Conservation (phyloP, 2,797 vertebrate genomes). For the Rhincodon typus region DNA sequence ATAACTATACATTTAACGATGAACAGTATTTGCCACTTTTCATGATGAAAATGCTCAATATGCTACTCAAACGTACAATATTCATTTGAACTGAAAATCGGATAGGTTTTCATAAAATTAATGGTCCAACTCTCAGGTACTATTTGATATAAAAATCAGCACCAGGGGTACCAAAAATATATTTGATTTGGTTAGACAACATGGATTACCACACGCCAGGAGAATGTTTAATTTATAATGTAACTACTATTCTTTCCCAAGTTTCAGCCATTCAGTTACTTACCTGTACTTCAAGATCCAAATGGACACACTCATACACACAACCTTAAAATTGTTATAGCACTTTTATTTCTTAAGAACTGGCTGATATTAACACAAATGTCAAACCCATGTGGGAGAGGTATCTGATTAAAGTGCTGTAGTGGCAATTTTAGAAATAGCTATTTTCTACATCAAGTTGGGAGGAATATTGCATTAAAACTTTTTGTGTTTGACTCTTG, state of each 20-base stretch:
- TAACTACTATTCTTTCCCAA: neutral
- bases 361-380: neutral
- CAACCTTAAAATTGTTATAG: neutral
- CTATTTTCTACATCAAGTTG: neutral
- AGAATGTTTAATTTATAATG: neutral
- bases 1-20: neutral
- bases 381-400: neutral
- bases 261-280: neutral
- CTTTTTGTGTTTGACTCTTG: neutral
- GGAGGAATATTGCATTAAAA: neutral
- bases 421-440: neutral
- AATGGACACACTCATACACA: neutral
- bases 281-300: neutral
- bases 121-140: neutral
- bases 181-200: neutral
- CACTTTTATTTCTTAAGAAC: neutral
- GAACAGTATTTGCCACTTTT: neutral
- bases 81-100: neutral
- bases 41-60: neutral
- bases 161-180: neutral
- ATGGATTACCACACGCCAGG: neutral
- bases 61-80: neutral
- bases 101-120: neutral
- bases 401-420: neutral
- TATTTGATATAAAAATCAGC: neutral